A percentile compares a stretch with the other conserved stretches of the same genome.
These are phyloP conservation scores for Daboia siamensis DNA, from an alignment of 2,113 vertebrate species.

Conservation along the genomic window DNA sequence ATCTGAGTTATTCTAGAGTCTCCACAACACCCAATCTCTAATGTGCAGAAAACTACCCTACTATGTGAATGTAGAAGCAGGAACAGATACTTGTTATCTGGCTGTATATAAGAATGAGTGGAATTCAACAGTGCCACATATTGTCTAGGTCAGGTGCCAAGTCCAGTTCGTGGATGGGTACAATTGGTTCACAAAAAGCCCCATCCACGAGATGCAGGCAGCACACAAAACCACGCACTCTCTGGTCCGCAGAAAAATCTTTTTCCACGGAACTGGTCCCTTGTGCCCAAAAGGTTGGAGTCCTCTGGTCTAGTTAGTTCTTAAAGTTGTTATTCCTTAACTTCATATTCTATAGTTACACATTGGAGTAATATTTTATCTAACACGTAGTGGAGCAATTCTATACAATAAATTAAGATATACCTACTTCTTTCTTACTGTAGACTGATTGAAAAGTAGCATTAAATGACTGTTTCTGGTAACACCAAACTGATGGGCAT, in stretches of 20 bases:
- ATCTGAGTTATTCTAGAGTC: background rate
- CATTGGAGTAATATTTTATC: background rate
- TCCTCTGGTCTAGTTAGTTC: background rate
- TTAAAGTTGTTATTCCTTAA: background rate
- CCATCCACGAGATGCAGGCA: too few relatives aligned
- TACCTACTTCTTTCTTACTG: constrained; percentile 81
- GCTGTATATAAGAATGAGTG: background rate
- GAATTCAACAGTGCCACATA: background rate
- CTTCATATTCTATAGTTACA: background rate
- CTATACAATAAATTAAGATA: background rate
- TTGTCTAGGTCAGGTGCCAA: background rate
- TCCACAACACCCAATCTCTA: background rate
- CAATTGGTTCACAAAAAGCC: too few relatives aligned
- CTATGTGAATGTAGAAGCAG: too few relatives aligned
- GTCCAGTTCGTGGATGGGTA: too few relatives aligned
- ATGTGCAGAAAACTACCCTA: background rate
- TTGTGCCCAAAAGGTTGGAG: too few relatives aligned
- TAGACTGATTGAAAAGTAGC: constrained; percentile 75
- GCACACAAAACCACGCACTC: too few relatives aligned
- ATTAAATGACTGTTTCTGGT: constrained; percentile 83
- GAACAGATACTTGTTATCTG: background rate
- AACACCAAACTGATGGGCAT: constrained; percentile 83
- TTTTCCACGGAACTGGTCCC: too few relatives aligned
- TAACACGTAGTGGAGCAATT: background rate
- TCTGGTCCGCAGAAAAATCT: too few relatives aligned